Evolutionary conservation across 2,113 vertebrate species (phyloP), one percentile per base, ranked within the genome.

Genomic region (Hylia prasina): DNA sequence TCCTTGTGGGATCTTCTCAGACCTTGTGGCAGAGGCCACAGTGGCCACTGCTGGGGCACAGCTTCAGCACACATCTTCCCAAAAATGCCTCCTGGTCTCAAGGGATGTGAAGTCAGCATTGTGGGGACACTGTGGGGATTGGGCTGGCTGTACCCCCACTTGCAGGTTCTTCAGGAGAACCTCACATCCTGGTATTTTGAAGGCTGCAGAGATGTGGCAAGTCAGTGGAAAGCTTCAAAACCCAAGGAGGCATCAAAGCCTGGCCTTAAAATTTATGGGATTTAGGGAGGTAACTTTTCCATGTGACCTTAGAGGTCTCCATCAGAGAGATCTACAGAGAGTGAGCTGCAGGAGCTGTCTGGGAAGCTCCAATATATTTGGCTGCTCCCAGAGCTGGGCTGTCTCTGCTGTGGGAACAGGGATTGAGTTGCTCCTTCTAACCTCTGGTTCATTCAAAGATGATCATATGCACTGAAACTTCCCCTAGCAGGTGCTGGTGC

Each of bases 71-170:
- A 10, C 1, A 0, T 14, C 9, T 14, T 76, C 27, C 48, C 40
- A 6, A 56, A 89, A 94, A 23, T 3, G 4, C 30, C 51, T 83
- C 37, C 35, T 39, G 24, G 12, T 39, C 68, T 35, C n/a, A 47
- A 19, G 31, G 13, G 28, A 17, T 1, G 0, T 14, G 33, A 42
- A 47, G 24, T 33, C 64, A 51, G 24, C 5, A 0, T 7, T 37
- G n/a, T 28, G 37, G 21, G 13, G 11, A 76, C 25, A 16, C 40
- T 19, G 33, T 6, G 39, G 17, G 33, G 33, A 25, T 25, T 0
- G 2, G 21, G 21, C n/a, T 65, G 65, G 45, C n/a, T n/a, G 23
- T 6, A 39, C 2, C 13, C 20, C 2, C 1, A 0, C 7, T 18
- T 37, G 24, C 25, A 48, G 33, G 15, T 16, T 66, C 50, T 35